Evolutionary conservation across 2,797 vertebrate species (phyloP), one percentile per base, ranked within the genome.

Genomic region (Philypnodon macrostomus): DNA sequence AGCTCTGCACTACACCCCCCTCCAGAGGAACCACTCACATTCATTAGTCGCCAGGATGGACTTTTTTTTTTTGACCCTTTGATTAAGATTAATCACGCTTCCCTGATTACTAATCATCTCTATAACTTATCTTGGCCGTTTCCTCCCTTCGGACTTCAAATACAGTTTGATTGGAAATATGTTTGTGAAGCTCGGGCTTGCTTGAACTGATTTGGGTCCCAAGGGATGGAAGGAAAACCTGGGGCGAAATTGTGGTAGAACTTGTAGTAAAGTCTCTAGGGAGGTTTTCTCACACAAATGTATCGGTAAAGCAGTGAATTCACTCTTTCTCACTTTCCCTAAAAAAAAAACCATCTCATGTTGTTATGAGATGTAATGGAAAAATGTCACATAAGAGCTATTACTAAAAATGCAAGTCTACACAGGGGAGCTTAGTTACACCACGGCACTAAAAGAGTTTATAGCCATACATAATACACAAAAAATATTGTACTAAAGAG

Each of bases 41-140:
- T 75, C 51, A 81, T 84, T 73, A 76, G 58, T 5, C n/a, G 0
- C 62, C 44, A 49, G 38, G n/a, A 46, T 57, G 58, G 67, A 68
- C 73, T 74, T 70, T 54, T 3, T n/a, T 40, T 70, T 65, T 51
- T 50, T 67, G 70, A 80, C 78, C 73, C 64, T 75, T 54, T 76
- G 63, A 84, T 86, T 78, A 74, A 73, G 67, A 83, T 76, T 66
- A 80, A 78, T 67, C 58, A 75, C 2, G 7, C 38, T 45, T 63
- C 30, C 48, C 50, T 72, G 67, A 84, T 79, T 75, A 67, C 49
- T 66, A 70, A 80, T 86, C 69, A 77, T 75, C 62, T 74, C 68
- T 45, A 54, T 38, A 63, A 35, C 44, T 65, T 48, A 62, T 79
- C 44, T 63, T 67, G 57, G 37, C 21, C 56, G 33, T 70, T 71